These are phyloP conservation scores for Loriculus beryllinus DNA, from an alignment of 2,797 vertebrate genomes.

Conservation along the genomic window DNA sequence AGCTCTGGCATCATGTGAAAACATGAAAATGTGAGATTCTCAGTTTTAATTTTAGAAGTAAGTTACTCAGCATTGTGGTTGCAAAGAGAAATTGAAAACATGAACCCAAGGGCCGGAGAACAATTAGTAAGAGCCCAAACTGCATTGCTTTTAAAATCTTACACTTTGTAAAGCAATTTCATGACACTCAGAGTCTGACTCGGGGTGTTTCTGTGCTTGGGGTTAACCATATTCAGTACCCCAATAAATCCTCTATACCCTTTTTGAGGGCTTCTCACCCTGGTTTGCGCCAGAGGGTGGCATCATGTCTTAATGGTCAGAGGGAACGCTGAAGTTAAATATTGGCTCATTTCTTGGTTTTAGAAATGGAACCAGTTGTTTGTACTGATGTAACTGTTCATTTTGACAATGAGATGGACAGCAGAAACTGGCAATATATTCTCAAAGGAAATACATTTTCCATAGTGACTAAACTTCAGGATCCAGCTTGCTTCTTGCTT, in stretches of 20 bases:
- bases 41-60: constrained; percentile 42
- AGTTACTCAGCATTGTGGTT: constrained; percentile 47
- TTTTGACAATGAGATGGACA: neutral
- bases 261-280: neutral
- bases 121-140: constrained; percentile 1
- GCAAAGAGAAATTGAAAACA: constrained; percentile 53
- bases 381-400: neutral
- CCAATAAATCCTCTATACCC: neutral
- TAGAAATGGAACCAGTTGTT: neutral
- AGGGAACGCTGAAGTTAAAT: neutral
- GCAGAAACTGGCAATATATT: neutral
- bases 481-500: neutral
- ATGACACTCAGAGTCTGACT: neutral
- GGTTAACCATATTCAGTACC: neutral
- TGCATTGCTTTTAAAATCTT: neutral
- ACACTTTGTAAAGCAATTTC: neutral
- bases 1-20: constrained; percentile 38
- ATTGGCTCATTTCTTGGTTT: neutral
- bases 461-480: neutral
- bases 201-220: neutral
- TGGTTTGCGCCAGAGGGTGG: neutral
- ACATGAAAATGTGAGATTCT: constrained; percentile 36
- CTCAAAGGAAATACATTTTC: neutral
- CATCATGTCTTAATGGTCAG: neutral
- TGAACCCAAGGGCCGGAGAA: neutral